Conservation (phyloP, 1,140 invertebrate genomes). For the Scylla paramamosain region DNA sequence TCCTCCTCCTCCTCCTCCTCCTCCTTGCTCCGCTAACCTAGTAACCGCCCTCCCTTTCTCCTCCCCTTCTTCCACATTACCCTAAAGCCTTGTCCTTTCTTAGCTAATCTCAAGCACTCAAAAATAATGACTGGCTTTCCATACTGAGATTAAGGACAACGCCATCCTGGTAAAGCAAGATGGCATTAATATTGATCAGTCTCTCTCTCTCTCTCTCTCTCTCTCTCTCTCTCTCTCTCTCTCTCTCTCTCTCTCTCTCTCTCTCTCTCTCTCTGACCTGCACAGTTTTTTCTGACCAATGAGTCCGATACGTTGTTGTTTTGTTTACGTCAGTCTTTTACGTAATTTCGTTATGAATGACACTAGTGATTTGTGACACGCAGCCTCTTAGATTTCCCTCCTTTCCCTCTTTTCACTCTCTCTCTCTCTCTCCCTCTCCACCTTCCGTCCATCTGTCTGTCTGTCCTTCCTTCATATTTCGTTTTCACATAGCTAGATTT, state of each 20-base stretch:
- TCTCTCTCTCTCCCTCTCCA: slow-evolving; percentile 42
- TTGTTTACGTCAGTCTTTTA: too few relatives aligned
- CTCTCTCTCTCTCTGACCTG: slow-evolving; percentile 34
- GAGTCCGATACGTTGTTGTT: too few relatives aligned
- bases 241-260: slow-evolving; percentile 45
- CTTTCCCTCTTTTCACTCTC: slow-evolving; percentile 29
- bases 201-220: slow-evolving; percentile 28
- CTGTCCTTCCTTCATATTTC: neutral
- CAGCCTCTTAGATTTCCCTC: too few relatives aligned
- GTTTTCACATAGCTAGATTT: neutral
- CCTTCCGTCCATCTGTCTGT: neutral
- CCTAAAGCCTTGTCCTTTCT: neutral
- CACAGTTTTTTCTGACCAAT: too few relatives aligned
- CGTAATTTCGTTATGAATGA: too few relatives aligned
- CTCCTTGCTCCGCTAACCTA: slow-evolving; percentile 1
- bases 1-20: neutral
- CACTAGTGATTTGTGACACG: too few relatives aligned
- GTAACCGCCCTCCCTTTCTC: neutral
- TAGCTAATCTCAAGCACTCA: neutral
- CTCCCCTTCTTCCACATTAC: neutral
- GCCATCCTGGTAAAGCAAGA: neutral
- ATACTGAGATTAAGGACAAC: neutral
- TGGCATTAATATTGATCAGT: neutral
- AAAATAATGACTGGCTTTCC: neutral
- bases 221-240: slow-evolving; percentile 46